Evolutionary conservation across 2,113 vertebrate species (phyloP), one percentile per base, ranked within the genome.

Genomic region (Solea senegalensis): DNA sequence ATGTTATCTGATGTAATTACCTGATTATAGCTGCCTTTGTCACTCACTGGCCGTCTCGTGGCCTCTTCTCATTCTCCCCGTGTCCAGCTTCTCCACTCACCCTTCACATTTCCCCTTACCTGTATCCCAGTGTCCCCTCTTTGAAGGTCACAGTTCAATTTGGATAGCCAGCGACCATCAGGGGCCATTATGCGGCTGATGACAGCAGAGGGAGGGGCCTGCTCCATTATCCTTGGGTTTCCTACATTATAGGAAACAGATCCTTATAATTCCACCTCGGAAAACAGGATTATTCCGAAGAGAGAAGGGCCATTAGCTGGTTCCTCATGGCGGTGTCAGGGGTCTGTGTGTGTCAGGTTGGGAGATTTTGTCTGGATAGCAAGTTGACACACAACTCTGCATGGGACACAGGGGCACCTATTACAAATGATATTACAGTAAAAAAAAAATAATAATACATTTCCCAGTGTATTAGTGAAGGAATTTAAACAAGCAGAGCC

Each of bases 61-160:
- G 74, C 73, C 82, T 74, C 65, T 49, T 46, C 75, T 60, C 50
- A 54, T 3, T 2, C 51, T 70, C 41, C 8, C 28, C 65, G 13
- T 9, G 28, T 76, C 83, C 64, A 15, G 76, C 67, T 46, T 76
- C 52, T 65, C 65, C 61, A 9, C 43, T 65, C 69, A 27, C 8
- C 81, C 75, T n/a, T 78, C 74, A 68, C 78, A 80, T 76, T 77
- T 70, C 57, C 41, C 45, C 69, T 81, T 80, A 78, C 85, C 78
- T 75, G 2, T 65, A 39, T 78, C 59, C 74, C 71, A 0, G 16
- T 71, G 53, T 65, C 72, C 56, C 69, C 44, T 40, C 93, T 96
- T 96, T 96, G 95, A 96, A 96, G 95, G 91, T 88, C 91, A 91
- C 76, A 89, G 89, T 92, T 93, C 89, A 92, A 88, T 66, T 77